Evolutionary conservation across 2,113 vertebrate species (phyloP), one percentile per base, ranked within the genome.

Genomic region (Brevimyrus niger): DNA sequence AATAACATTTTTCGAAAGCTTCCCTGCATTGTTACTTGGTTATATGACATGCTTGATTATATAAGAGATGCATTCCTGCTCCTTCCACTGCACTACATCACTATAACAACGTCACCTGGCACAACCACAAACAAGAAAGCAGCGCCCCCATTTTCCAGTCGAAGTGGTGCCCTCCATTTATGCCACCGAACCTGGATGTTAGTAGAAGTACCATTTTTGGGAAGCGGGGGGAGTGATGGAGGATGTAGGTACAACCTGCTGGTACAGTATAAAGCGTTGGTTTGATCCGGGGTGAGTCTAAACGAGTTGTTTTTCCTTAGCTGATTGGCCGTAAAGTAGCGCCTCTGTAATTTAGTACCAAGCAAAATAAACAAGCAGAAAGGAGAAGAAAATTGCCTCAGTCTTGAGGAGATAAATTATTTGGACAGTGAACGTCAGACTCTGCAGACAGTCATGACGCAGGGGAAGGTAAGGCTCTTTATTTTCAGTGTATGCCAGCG

Each of bases 401-500:
- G 82, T 91, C 51, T 10, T 76, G 65, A 83, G 17, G 82, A 82
- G 19, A 51, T 31, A 17, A 82, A 48, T 48, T 15, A 19, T 58
- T 84, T 53, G 11, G 10, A 83, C 51, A 7, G 48, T 86, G 51
- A 85, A 53, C 90, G 88, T 7, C 90, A 86, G 90, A 76, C 50
- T 46, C 84, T 13, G 35, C 73, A 19, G 88, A 3, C 53, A 94
- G 96, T 87, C 93, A 99, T 99, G 98, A 98, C 98, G 91, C 97
- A 98, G 92, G 97, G 95, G 91, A 98, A 98, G 97, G 98, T 98
- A 97, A 90, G 93, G 89, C 17, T 89, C 86, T 90, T 19, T 3
- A 65, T 19, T 31, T 10, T 90, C 19, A 3, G 17, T 4, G 15
- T 8, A 4, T 73, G 44, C 48, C 42, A 47, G 13, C 10, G 6